Evolutionary conservation across 2,113 vertebrate genomes (phyloP).

Genomic region (Pseudolaguvia tuberculata): DNA sequence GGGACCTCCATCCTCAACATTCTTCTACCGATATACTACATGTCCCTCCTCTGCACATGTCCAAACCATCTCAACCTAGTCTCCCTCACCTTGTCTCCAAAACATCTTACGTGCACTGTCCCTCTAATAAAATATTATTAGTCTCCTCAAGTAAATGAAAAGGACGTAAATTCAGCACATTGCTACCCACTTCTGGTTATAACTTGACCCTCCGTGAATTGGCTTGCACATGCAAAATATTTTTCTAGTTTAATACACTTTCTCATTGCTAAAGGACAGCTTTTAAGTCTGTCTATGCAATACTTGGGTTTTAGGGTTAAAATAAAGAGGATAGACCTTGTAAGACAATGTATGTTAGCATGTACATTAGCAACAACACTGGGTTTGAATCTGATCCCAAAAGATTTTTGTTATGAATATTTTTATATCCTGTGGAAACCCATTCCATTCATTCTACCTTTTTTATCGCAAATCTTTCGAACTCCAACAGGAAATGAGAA

Average conservation of each 20-base stretch:
- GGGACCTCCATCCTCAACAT: too few species aligned
- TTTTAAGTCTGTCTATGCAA: neutral
- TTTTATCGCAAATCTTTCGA: neutral
- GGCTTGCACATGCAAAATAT: neutral
- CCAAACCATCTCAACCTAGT: too few species aligned
- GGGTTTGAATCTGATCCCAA: neutral
- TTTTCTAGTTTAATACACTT: too few species aligned
- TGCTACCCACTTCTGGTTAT: neutral
- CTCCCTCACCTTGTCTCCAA: too few species aligned
- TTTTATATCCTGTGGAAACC: neutral
- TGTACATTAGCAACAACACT: neutral
- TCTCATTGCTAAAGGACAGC: neutral
- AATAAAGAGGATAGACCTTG: neutral
- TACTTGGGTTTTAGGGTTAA: neutral
- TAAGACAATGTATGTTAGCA: neutral
- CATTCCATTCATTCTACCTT: neutral
- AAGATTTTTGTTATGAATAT: neutral
- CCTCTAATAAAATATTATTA: too few species aligned
- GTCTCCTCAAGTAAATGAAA: too few species aligned
- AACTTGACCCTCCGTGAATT: neutral
- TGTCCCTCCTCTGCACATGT: too few species aligned
- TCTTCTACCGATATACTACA: too few species aligned
- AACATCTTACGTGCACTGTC: too few species aligned
- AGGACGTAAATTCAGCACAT: too few species aligned
- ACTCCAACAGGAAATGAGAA: slow-evolving; percentile 1